A percentile compares a stretch with the other conserved stretches of the same genome.
Conservation (phyloP, 2,797 vertebrate genomes). For the Novumbra hubbsi region DNA sequence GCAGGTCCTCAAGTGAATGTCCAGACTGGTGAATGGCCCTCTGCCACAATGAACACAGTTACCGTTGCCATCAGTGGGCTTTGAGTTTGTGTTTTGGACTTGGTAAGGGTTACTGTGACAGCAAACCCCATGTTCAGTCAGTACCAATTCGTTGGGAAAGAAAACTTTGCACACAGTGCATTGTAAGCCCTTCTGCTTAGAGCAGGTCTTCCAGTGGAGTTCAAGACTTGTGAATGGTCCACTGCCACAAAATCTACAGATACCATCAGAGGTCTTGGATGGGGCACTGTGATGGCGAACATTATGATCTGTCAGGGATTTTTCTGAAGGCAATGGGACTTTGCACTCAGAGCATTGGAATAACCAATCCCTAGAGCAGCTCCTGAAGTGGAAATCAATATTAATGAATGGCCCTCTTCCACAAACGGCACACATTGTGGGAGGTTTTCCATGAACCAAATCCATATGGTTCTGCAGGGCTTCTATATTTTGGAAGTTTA, state of each 20-base stretch:
- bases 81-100: not conserved
- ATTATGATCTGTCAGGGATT: slow-evolving; percentile 51
- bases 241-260: slow-evolving; percentile 49
- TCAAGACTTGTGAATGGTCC: slow-evolving; percentile 60
- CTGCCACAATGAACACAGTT: slow-evolving; percentile 49
- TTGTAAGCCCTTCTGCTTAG: slow-evolving; percentile 28
- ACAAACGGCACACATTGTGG: slow-evolving; percentile 31
- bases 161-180: slow-evolving; percentile 55
- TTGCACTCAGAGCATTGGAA: slow-evolving; percentile 58
- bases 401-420: slow-evolving; percentile 57
- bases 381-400: slow-evolving; percentile 58
- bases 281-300: slow-evolving; percentile 26
- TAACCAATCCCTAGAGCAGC: slow-evolving; percentile 45
- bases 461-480: not conserved
- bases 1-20: slow-evolving; percentile 60
- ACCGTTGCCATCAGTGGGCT: not conserved
- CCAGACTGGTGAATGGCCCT: slow-evolving; percentile 58
- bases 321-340: slow-evolving; percentile 36
- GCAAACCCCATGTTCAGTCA: slow-evolving; percentile 35
- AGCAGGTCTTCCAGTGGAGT: slow-evolving; percentile 59
- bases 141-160: slow-evolving; percentile 39
- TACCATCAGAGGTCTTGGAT: not conserved
- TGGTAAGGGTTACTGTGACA: not conserved
- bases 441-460: not conserved
- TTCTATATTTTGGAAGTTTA: not conserved